Conservation (phyloP, 2,888 invertebrate genomes). For the Amphipoea oculea region DNA sequence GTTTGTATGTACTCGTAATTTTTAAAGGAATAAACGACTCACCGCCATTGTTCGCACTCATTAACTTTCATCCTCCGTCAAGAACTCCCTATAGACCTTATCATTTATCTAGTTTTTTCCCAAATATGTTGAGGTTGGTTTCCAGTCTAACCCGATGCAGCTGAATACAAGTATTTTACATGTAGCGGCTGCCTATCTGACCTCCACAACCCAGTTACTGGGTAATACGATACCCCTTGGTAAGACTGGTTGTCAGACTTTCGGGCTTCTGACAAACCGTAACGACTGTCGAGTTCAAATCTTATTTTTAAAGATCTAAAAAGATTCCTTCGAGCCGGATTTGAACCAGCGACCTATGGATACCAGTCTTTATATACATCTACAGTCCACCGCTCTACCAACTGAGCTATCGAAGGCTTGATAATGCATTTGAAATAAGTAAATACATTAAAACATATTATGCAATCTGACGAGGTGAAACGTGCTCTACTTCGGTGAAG, state of each 20-base stretch:
- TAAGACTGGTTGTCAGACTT: no score
- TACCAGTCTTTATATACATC: conserved; percentile 71
- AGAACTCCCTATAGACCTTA: neutral
- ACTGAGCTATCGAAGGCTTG: conserved; percentile 73
- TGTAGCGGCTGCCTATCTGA: no score
- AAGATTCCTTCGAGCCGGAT: conserved; percentile 90
- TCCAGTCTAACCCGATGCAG: no score
- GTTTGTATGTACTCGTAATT: neutral
- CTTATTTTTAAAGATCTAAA: neutral
- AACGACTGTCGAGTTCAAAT: neutral
- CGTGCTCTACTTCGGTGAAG: conserved; percentile 22
- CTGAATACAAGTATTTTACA: no score
- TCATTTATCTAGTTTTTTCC: no score
- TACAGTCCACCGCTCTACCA: conserved; percentile 90
- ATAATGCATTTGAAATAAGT: conserved; percentile 36
- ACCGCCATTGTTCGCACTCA: neutral
- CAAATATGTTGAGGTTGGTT: no score
- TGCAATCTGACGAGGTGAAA: conserved; percentile 32
- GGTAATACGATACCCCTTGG: no score
- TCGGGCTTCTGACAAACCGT: no score
- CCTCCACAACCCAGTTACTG: no score
- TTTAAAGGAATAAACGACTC: neutral
- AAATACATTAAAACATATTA: conserved; percentile 18
- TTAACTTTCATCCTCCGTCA: neutral
- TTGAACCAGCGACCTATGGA: conserved; percentile 92